Base-by-base conservation (phyloP, 2,797 vertebrate species). In the Gymnoscopelus microlampas region DNA sequence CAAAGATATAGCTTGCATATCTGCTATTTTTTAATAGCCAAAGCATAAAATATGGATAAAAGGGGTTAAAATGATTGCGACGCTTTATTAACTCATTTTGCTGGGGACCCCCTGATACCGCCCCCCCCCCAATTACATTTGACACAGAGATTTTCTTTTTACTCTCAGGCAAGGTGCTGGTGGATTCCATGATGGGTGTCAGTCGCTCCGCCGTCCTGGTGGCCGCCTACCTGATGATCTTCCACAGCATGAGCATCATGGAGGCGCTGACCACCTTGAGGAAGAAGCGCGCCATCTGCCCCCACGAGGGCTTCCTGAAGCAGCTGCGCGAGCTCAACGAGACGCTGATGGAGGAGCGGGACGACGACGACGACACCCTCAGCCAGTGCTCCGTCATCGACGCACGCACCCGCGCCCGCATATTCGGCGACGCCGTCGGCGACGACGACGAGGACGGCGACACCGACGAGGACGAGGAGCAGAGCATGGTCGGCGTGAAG, bases 171-270 rank as follows among this genome's bases (percentile, higher is more conserved):
- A 99, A 97, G 82, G 95, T 98, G 63, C 92, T 98, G 35, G 97
- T 99, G 80, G 95, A 94, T 74, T 99, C 98, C n/a, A 96, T 99
- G 90, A 99, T 99, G 98, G 98, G 98, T 2, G 63, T 94, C 53
- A 99, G 98, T 62, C 95, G 98, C 51, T 94, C 98, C 0, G 97
- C 98, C 0, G 89, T 95, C 71, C 90, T 99, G 60, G 96, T 99
- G 60, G 95, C 93, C 0, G 96, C 96, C 75, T 99, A 99, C 87
- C 92, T 99, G 74, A 99, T 99, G 98, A 98, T 97, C 83, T 99
- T 98, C 91, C 98, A 99, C 73, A 93, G 95, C 84, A 96, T 98
- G 97, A 93, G 90, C 24, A 74, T 99, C 79, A 92, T 97, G 90
- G 96, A 99, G 70, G 96, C 98, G 0, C 78, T 99, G 79, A 94